Conservation (phyloP, 2,888 invertebrate species). For the Eupithecia subumbrata region DNA sequence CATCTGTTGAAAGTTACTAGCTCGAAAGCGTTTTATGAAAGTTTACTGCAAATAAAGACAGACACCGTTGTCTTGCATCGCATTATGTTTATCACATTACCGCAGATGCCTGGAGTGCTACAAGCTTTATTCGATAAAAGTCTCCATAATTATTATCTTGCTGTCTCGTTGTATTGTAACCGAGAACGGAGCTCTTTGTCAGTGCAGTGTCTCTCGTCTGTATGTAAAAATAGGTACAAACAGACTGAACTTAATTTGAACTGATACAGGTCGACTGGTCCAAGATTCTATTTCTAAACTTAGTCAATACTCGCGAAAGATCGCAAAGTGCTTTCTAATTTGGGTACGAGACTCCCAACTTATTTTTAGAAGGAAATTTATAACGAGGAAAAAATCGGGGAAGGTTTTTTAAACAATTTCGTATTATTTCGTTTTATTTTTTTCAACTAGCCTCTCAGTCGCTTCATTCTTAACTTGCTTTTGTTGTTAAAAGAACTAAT, state of each 20-base stretch:
- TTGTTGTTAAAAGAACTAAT: too few relatives aligned
- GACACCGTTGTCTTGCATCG: constrained; percentile 25
- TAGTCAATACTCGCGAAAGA: constrained; percentile 13
- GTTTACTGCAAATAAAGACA: constrained; percentile 51
- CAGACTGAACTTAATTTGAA: background rate
- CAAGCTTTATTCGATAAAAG: constrained; percentile 23
- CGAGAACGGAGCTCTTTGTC: constrained; percentile 4
- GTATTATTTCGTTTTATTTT: background rate
- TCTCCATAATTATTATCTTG: constrained; percentile 12
- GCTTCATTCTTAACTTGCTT: too few relatives aligned
- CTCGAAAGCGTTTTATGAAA: constrained; percentile 47
- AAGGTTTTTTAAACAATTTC: background rate
- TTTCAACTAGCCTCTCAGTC: background rate
- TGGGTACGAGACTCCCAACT: constrained; percentile 17
- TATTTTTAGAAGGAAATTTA: constrained; percentile 17
- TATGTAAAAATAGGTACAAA: background rate
- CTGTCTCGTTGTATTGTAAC: constrained; percentile 4
- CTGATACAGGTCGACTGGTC: constrained; percentile 6
- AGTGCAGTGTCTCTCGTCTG: background rate
- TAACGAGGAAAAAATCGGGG: background rate
- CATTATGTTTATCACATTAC: constrained; percentile 36
- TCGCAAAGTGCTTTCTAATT: constrained; percentile 30
- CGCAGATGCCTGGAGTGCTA: constrained; percentile 23
- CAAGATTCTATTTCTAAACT: constrained; percentile 21
- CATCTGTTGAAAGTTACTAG: constrained; percentile 25